These are phyloP conservation scores for Liopterus haemorrhoidalis DNA, from an alignment of 2,888 invertebrate genomes.

Conservation along the genomic window DNA sequence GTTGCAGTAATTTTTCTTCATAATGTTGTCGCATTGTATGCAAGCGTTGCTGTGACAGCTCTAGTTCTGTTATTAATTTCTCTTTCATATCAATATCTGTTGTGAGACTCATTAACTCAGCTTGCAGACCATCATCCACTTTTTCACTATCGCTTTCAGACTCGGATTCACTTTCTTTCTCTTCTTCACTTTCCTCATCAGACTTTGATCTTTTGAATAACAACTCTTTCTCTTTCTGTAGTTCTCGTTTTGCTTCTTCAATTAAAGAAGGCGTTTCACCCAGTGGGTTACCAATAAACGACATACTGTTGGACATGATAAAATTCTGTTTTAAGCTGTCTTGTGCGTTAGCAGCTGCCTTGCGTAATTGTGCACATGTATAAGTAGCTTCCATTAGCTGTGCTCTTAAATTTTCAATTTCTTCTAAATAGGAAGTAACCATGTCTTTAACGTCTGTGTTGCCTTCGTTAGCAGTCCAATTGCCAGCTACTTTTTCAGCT, in stretches of 20 bases:
- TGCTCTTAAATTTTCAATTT: constrained; percentile 85
- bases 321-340: constrained; percentile 39
- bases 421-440: constrained; percentile 78
- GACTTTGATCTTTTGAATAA: constrained; percentile 45
- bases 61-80: constrained; percentile 87
- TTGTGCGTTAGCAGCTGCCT: constrained; percentile 42
- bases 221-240: constrained; percentile 60
- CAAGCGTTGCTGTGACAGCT: constrained; percentile 79
- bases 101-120: constrained; percentile 81
- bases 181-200: constrained; percentile 53
- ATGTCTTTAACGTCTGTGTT: constrained; percentile 58
- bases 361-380: constrained; percentile 66
- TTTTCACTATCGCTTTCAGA: constrained; percentile 52
- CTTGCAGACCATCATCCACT: constrained; percentile 59
- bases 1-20: constrained; percentile 80
- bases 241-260: constrained; percentile 72
- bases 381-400: constrained; percentile 84
- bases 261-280: constrained; percentile 54
- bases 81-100: constrained; percentile 94
- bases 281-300: constrained; percentile 33
- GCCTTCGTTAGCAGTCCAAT: constrained; percentile 51
- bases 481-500: constrained; percentile 67
- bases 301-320: too few species aligned
- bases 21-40: constrained; percentile 83
- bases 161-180: constrained; percentile 55